A percentile compares a stretch with the other conserved stretches of the same genome.
phyloP scores from a whole-genome alignment of 2,888 invertebrate species.

The Eupelmus urozonus region DNA sequence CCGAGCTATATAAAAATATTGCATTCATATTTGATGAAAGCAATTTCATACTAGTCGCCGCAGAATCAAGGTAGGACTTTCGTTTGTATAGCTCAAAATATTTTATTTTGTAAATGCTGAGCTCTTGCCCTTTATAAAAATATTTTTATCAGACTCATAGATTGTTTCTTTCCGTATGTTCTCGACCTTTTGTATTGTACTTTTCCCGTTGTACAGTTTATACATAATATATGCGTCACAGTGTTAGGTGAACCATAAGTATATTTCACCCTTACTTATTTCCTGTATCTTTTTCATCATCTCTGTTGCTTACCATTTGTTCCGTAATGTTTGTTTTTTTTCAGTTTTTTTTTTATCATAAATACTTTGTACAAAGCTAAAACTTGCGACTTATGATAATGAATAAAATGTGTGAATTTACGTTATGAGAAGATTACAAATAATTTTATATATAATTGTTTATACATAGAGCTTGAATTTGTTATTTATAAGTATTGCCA shows the following conservation, averaged over 20 bases:
- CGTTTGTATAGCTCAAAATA: conserved; percentile 63
- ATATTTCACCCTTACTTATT: conserved; percentile 20
- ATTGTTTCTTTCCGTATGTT: conserved; percentile 29
- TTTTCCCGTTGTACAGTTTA: conserved; percentile 62
- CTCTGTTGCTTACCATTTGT: neutral
- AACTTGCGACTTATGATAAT: conserved; percentile 21
- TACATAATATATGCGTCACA: conserved; percentile 43
- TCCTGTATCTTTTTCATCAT: neutral
- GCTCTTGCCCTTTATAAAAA: conserved; percentile 64
- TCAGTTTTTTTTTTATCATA: neutral
- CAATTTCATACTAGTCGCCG: conserved; percentile 56
- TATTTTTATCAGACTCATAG: conserved; percentile 13
- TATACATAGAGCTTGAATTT: conserved; percentile 68
- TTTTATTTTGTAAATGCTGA: conserved; percentile 66
- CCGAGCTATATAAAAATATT: no score
- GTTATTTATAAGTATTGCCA: conserved; percentile 72
- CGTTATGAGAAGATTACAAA: conserved; percentile 59
- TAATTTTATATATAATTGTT: conserved; percentile 64
- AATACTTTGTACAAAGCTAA: conserved; percentile 56
- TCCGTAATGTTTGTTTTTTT: conserved; percentile 16
- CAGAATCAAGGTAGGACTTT: conserved; percentile 58
- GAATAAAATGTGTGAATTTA: conserved; percentile 37
- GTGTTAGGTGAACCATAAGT: conserved; percentile 28
- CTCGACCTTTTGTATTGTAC: conserved; percentile 46
- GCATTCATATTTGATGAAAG: neutral